phyloP scores from a whole-genome alignment of 2,797 vertebrate species.

The Pogoniulus pusillus region DNA sequence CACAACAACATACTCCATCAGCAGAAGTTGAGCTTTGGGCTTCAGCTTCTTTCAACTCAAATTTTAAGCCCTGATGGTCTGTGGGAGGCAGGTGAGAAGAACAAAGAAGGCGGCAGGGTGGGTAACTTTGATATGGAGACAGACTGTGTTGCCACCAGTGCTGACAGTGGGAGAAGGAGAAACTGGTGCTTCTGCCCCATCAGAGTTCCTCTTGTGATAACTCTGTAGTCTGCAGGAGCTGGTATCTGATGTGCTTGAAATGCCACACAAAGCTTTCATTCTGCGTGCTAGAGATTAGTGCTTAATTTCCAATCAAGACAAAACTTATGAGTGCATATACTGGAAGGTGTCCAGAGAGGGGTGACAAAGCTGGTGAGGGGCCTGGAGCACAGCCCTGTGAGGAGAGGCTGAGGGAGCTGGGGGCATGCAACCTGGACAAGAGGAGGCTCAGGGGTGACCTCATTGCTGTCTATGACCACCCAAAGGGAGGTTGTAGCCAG shows the following conservation, averaged over 20 bases:
- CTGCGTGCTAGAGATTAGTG: background rate
- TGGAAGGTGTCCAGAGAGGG: too few relatives aligned
- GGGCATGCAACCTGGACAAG: too few relatives aligned
- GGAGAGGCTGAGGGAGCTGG: too few relatives aligned
- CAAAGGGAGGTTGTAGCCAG: too few relatives aligned
- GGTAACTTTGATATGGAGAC: background rate
- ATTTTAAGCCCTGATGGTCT: background rate
- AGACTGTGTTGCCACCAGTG: background rate
- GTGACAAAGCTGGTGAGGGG: too few relatives aligned
- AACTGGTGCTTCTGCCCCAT: background rate
- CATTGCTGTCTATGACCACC: too few relatives aligned
- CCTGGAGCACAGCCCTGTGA: too few relatives aligned
- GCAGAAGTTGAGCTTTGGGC: background rate
- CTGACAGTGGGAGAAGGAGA: background rate
- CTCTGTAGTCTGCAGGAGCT: background rate
- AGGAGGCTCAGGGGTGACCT: too few relatives aligned
- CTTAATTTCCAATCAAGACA: background rate
- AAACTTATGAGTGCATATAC: background rate
- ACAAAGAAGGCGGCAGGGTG: background rate
- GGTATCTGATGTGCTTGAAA: background rate
- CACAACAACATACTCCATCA: background rate
- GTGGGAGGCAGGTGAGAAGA: conserved; percentile 11
- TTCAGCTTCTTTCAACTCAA: background rate
- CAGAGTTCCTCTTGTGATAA: background rate
- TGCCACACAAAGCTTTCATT: background rate